Conservation (phyloP, 2,888 invertebrate species). For the Parasteatoda lunata region DNA sequence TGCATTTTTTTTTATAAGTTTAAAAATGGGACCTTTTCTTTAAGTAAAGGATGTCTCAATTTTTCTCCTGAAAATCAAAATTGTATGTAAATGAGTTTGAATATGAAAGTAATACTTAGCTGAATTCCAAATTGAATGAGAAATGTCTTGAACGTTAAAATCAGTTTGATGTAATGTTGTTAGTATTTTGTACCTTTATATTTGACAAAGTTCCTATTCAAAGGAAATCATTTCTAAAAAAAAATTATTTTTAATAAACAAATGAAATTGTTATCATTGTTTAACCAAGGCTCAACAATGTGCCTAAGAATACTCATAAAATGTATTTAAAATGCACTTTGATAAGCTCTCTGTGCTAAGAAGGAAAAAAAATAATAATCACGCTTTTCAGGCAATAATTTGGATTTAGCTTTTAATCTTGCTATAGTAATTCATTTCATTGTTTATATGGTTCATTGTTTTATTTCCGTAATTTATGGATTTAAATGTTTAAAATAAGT, state of each 20-base stretch:
- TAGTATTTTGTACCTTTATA: slow-evolving; percentile 2
- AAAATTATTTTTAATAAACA: neutral
- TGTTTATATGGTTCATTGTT: neutral
- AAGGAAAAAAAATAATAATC: neutral
- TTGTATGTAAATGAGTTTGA: neutral
- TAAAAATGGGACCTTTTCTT: neutral
- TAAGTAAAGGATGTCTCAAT: neutral
- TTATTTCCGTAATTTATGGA: too few species aligned
- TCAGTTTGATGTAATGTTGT: neutral
- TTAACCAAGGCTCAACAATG: neutral
- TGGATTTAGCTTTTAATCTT: neutral
- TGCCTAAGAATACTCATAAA: neutral
- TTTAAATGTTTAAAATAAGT: too few species aligned
- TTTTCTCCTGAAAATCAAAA: neutral
- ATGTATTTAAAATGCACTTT: slow-evolving; percentile 5
- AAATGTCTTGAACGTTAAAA: neutral
- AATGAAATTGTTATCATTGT: neutral
- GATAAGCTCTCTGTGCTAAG: neutral
- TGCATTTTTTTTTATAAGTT: neutral
- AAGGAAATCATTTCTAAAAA: slow-evolving; percentile 2
- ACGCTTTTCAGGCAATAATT: neutral
- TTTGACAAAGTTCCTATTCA: neutral
- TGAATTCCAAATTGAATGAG: neutral
- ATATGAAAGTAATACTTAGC: neutral
- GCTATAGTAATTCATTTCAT: neutral